Evolutionary conservation across 2,797 vertebrate species (phyloP).

Genomic region (Aselliscus stoliczkanus): DNA sequence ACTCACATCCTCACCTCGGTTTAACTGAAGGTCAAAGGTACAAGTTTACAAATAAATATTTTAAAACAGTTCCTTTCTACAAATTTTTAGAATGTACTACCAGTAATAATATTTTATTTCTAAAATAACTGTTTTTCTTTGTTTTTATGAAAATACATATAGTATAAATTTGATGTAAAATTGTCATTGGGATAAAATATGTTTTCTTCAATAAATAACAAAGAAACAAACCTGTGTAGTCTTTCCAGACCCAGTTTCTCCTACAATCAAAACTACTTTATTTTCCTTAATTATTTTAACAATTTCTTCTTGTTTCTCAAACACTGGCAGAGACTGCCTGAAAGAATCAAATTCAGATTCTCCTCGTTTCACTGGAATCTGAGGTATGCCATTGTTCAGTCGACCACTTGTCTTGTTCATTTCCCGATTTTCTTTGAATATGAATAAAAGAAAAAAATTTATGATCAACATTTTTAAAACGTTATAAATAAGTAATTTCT

Average conservation of each 20-base stretch:
- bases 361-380: constrained; percentile 87
- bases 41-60: constrained; percentile 23
- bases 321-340: constrained; percentile 88
- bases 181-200: background rate
- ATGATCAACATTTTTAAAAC: background rate
- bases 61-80: background rate
- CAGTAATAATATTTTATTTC: background rate
- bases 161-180: background rate
- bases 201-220: constrained; percentile 40
- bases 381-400: constrained; percentile 89
- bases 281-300: constrained; percentile 89
- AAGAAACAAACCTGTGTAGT: constrained; percentile 90
- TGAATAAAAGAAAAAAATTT: constrained; percentile 27
- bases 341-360: constrained; percentile 91
- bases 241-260: constrained; percentile 97
- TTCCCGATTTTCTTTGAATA: constrained; percentile 84
- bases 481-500: background rate
- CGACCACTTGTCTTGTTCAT: constrained; percentile 87
- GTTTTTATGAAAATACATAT: background rate
- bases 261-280: constrained; percentile 91
- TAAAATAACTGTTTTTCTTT: constrained; percentile 10
- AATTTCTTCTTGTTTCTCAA: constrained; percentile 90
- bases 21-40: background rate
- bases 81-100: background rate
- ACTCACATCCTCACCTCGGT: background rate